Base-by-base conservation (phyloP, 2,113 vertebrate species). In the Gulo gulo region DNA sequence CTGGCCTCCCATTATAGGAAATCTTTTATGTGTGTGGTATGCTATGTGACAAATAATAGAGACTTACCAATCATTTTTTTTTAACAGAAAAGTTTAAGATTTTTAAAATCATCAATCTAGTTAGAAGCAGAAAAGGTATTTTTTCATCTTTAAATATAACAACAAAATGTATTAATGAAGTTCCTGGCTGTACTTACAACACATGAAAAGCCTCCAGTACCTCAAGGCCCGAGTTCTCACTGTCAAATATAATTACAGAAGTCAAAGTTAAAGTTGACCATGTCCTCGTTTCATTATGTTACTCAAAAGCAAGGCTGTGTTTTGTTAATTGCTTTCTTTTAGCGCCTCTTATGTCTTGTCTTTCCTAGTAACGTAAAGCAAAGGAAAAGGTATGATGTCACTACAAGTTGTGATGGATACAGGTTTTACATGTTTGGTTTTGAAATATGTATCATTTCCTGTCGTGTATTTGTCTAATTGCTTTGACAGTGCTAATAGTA, bases 241-340 rank as follows among this genome's bases (percentile, higher is more conserved):
- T 82, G n/a, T 34, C 29, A 23, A 87, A 63, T 26, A 47, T 3
- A 29, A 73, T 34, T 34, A n/a, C 21, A 39, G 7, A 76, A 88
- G 29, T 18, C 88, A 91, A 34, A 76, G 85, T 36, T 47, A 50
- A 80, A 76, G 31, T 47, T 73, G 57, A 36, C 31, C 3, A 0
- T 39, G 45, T 36, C 50, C 31, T 74, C 55, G 42, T 61, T 12
- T 85, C 34, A 34, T 2, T 59, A 65, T 7, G 67, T 55, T 84
- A 76, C 31, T 73, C 74, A 71, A 95, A 83, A 88, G 21, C 34
- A 71, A 84, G 26, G 20, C 20, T 52, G 34, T 50, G 47, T 36
- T 59, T 82, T 80, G 29, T 36, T 52, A 92, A 94, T 79, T 65
- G 36, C n/a, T 93, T 95, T 36, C 83, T 96, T 92, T 85, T n/a